A percentile compares a stretch with the other conserved stretches of the same genome.
Evolutionary conservation across 1,140 invertebrate species (phyloP).

Genomic region (Bombus sylvicola): DNA sequence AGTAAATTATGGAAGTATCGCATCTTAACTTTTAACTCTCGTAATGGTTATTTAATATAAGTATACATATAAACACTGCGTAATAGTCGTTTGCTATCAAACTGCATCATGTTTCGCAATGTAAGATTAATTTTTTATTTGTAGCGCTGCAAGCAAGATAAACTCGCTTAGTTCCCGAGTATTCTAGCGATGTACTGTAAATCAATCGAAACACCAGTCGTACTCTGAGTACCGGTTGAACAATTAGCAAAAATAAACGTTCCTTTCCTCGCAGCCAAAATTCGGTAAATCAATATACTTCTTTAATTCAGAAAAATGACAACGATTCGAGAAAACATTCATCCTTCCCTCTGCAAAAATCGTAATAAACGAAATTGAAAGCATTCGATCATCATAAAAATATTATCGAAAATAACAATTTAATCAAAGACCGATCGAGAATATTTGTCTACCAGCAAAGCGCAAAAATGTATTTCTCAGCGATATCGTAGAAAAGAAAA

Average conservation of each 20-base stretch:
- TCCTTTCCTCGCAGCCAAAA: neutral
- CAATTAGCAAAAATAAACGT: neutral
- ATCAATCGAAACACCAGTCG: too few species aligned
- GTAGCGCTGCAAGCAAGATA: neutral
- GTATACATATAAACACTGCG: neutral
- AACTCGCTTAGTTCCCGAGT: neutral
- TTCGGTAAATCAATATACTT: too few species aligned
- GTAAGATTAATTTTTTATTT: neutral
- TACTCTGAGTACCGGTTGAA: neutral
- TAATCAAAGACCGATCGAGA: too few species aligned
- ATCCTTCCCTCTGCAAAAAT: too few species aligned
- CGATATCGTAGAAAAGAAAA: too few species aligned
- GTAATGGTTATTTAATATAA: neutral
- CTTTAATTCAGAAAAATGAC: too few species aligned
- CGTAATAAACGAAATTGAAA: too few species aligned
- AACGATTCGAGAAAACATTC: too few species aligned
- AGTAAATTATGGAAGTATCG: neutral
- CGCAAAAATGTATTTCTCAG: too few species aligned
- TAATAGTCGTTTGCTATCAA: neutral
- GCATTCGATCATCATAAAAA: too few species aligned
- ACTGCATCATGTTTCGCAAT: neutral
- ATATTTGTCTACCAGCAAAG: too few species aligned
- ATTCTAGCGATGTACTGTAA: neutral
- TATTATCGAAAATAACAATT: too few species aligned
- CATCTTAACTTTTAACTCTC: neutral